phyloP scores from a whole-genome alignment of 2,113 vertebrate genomes.

The Scytalopus superciliaris region DNA sequence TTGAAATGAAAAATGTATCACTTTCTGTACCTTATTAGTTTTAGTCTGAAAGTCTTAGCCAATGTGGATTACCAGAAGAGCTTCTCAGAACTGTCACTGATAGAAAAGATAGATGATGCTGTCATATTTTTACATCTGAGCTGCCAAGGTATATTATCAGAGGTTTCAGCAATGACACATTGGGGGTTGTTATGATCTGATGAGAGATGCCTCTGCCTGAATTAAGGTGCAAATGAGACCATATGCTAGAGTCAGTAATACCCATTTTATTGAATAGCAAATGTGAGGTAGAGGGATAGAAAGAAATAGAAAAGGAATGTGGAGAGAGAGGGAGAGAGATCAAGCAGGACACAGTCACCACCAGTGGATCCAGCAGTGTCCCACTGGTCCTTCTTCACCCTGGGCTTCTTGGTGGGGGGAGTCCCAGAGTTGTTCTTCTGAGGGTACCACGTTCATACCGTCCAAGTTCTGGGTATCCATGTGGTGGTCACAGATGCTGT shows the following conservation, averaged over 20 bases:
- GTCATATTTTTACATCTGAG: background rate
- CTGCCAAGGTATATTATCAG: background rate
- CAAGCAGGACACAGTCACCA: background rate
- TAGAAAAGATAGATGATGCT: background rate
- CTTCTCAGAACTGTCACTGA: background rate
- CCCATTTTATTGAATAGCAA: background rate
- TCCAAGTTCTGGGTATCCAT: background rate
- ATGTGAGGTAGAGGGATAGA: background rate
- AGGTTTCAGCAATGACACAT: background rate
- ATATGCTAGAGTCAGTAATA: background rate
- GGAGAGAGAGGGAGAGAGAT: background rate
- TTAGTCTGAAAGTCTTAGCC: background rate
- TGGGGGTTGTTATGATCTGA: background rate
- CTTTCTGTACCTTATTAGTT: background rate
- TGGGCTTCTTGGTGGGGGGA: background rate
- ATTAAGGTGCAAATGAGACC: background rate
- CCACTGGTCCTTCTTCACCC: background rate
- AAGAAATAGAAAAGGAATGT: background rate
- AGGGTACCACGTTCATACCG: background rate
- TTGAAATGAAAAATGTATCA: background rate
- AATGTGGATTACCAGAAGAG: background rate
- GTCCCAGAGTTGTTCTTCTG: background rate
- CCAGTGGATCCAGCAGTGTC: background rate
- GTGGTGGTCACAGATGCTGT: background rate
- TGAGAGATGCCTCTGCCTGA: background rate